phyloP scores from a whole-genome alignment of 2,888 invertebrate genomes.

The Thereva nobilitata region DNA sequence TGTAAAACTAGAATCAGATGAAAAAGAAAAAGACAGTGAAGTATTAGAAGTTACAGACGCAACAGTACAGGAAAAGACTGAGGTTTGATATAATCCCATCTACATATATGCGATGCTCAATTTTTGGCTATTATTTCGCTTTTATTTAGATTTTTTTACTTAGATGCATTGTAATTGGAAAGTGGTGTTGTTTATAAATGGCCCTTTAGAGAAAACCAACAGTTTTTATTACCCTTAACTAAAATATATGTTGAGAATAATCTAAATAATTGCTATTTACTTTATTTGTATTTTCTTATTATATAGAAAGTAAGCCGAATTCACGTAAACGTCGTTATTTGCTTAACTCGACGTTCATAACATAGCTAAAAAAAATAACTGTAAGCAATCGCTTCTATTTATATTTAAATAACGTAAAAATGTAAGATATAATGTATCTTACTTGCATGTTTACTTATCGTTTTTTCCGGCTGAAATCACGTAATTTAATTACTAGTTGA shows the following conservation, averaged over 20 bases:
- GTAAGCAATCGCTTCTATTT: conserved; percentile 14
- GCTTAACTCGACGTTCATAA: conserved; percentile 9
- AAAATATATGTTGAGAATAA: no score
- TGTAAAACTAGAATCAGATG: conserved; percentile 12
- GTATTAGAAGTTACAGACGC: conserved; percentile 27
- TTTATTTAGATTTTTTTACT: no score
- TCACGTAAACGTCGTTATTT: conserved; percentile 24
- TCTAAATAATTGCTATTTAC: not conserved
- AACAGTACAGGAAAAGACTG: conserved; percentile 40
- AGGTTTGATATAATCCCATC: conserved; percentile 35
- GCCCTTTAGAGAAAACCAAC: no score
- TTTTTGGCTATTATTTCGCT: not conserved
- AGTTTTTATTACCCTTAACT: no score
- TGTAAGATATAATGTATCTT: no score
- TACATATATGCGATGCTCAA: conserved; percentile 9
- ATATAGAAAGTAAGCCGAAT: conserved; percentile 23
- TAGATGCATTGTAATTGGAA: no score
- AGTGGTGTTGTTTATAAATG: no score
- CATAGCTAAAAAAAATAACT: conserved; percentile 7
- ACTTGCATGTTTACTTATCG: no score
- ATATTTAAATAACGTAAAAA: not conserved
- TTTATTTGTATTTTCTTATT: conserved; percentile 3
- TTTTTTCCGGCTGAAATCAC: no score
- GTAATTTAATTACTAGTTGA: no score
- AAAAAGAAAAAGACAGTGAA: conserved; percentile 24